A percentile compares a stretch with the other conserved stretches of the same genome.
Conservation (phyloP, 2,888 invertebrate genomes). For the Exephanes ischioxanthus region DNA sequence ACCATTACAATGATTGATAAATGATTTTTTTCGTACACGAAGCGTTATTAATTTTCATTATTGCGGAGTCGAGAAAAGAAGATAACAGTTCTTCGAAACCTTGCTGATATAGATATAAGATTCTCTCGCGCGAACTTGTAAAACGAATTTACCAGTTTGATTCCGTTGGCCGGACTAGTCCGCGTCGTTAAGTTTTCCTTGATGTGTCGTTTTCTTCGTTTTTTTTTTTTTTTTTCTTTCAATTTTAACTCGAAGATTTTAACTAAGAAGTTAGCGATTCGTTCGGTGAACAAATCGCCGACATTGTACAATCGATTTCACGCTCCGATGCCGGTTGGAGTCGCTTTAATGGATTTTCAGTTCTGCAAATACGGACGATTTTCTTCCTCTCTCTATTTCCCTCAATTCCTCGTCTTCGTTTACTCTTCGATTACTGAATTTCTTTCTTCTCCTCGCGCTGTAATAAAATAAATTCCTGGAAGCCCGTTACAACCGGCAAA, state of each 20-base stretch:
- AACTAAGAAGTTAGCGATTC: neutral
- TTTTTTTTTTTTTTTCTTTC: conserved; percentile 14
- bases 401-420: neutral
- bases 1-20: neutral
- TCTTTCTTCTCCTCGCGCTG: neutral
- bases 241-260: neutral
- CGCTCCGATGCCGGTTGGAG: neutral
- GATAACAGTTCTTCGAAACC: neutral
- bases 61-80: neutral
- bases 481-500: neutral
- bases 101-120: neutral
- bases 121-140: neutral
- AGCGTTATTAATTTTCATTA: neutral
- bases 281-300: neutral
- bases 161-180: neutral
- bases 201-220: neutral
- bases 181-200: neutral
- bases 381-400: neutral
- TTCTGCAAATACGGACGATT: conserved; percentile 3
- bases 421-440: conserved; percentile 4
- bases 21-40: neutral
- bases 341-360: conserved; percentile 6
- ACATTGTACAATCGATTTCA: neutral
- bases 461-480: neutral
- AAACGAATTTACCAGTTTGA: neutral